Evolutionary conservation across 2,888 invertebrate genomes (phyloP).

Genomic region (Tribolium freemani): DNA sequence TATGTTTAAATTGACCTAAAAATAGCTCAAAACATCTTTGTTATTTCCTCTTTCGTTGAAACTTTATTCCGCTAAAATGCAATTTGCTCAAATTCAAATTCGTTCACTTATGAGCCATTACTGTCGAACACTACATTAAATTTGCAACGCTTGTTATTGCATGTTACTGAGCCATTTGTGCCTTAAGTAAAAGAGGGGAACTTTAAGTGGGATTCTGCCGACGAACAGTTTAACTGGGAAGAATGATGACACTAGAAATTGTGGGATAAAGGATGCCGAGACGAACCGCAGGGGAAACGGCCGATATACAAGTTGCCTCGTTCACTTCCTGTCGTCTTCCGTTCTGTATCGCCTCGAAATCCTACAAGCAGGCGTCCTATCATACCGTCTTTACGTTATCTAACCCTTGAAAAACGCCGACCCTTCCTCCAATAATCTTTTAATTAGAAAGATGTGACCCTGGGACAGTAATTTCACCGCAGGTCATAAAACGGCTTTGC

Average conservation of each 20-base stretch:
- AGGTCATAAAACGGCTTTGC: no score
- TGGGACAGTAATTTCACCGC: no score
- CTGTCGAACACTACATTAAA: not conserved
- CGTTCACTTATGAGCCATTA: not conserved
- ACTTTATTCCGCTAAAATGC: not conserved
- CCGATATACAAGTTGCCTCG: slow-evolving; percentile 51
- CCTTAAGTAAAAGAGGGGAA: slow-evolving; percentile 1
- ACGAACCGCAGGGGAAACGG: slow-evolving; percentile 54
- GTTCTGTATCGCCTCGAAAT: slow-evolving; percentile 51
- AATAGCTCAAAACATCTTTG: not conserved
- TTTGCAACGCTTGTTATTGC: not conserved
- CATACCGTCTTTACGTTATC: slow-evolving; percentile 15
- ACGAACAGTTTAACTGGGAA: slow-evolving; percentile 48
- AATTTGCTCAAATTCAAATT: not conserved
- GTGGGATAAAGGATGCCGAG: slow-evolving; percentile 55
- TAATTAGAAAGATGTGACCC: not conserved
- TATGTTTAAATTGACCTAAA: not conserved
- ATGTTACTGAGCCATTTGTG: slow-evolving; percentile 1
- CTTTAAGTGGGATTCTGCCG: slow-evolving; percentile 14
- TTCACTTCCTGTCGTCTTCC: slow-evolving; percentile 53
- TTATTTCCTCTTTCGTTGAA: not conserved
- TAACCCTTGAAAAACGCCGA: not conserved
- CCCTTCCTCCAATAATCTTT: not conserved
- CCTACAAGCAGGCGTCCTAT: slow-evolving; percentile 33
- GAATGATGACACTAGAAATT: slow-evolving; percentile 60